phyloP scores from a whole-genome alignment of 2,113 vertebrate species.

The Cnemophilus loriae region DNA sequence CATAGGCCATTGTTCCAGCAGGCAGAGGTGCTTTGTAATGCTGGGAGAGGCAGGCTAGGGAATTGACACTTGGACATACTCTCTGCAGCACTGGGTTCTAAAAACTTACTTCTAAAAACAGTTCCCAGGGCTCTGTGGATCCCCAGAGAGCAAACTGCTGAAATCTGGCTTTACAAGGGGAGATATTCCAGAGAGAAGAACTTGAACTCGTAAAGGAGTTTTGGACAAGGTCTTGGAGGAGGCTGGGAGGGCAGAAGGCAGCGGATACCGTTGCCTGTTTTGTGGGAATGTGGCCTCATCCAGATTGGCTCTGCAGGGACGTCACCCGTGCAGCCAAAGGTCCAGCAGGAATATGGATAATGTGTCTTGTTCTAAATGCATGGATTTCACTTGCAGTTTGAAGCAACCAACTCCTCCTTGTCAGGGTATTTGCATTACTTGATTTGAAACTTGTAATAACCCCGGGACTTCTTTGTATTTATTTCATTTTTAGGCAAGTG shows the following conservation, averaged over 20 bases:
- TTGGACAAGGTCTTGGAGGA: not conserved
- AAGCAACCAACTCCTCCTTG: not conserved
- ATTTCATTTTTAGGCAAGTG: not conserved
- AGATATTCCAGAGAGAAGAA: not conserved
- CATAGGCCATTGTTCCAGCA: not conserved
- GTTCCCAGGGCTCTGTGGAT: not conserved
- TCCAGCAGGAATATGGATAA: not conserved
- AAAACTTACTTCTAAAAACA: not conserved
- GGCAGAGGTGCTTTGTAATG: not conserved
- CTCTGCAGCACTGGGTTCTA: not conserved
- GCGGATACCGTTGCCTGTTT: rapidly evolving
- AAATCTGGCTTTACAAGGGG: not conserved
- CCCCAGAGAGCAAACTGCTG: not conserved
- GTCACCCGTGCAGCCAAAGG: rapidly evolving
- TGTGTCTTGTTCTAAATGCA: rapidly evolving
- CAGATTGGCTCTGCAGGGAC: rapidly evolving
- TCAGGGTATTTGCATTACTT: not conserved
- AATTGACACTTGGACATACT: not conserved
- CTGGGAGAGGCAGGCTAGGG: not conserved
- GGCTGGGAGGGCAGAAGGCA: not conserved
- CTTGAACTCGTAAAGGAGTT: not conserved
- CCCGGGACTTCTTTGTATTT: not conserved
- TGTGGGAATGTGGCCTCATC: not conserved
- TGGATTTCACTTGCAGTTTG: not conserved
- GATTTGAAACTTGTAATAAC: not conserved